phyloP scores from a whole-genome alignment of 2,797 vertebrate genomes.

The Aratinga solstitialis region DNA sequence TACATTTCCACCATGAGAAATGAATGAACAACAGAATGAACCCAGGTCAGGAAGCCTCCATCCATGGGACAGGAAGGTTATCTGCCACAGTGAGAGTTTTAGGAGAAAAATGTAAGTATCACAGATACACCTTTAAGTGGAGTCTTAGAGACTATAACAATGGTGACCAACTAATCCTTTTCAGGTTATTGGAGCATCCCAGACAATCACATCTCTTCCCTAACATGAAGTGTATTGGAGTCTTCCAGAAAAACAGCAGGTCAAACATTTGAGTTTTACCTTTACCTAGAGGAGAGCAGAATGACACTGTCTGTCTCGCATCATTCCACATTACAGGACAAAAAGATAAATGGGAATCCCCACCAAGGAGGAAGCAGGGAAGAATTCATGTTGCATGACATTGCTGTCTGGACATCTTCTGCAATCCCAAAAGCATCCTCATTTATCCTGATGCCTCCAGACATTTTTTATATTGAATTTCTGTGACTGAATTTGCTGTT shows the following conservation, averaged over 20 bases:
- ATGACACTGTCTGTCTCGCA: neutral
- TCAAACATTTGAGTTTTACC: neutral
- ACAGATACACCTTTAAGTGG: neutral
- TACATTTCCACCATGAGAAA: neutral
- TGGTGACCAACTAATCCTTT: neutral
- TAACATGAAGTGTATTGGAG: neutral
- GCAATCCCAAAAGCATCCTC: neutral
- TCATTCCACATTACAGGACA: neutral
- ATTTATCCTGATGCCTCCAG: neutral
- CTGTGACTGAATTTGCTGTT: neutral
- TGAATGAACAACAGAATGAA: neutral
- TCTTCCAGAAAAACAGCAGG: neutral
- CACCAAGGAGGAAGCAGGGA: neutral
- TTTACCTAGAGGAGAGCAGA: neutral
- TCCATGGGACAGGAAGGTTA: neutral
- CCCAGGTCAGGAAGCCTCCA: neutral
- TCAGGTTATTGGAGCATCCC: neutral
- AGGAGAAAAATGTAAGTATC: accelerated
- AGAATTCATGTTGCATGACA: neutral
- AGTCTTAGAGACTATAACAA: neutral
- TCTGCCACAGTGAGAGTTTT: neutral
- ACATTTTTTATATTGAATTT: neutral
- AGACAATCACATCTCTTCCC: neutral
- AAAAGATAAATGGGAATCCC: neutral
- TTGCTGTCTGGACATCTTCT: neutral